Conservation (phyloP, 2,113 vertebrate species). For the Bos taurus region ARS-UCD2.0 NC_037354.1:45031501-45032000, state of each 20-base stretch:
- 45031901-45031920: neutral
- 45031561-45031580: neutral
- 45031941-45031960: neutral
- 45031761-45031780: rapidly evolving
- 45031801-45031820: rapidly evolving
- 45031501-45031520: neutral
- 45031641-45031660: neutral
- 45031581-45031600: neutral
- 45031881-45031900: neutral
- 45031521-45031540: neutral
- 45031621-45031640: neutral
- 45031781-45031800: neutral
- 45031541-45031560: neutral
- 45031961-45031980: neutral
- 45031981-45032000: neutral
- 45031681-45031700: neutral
- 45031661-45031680: neutral
- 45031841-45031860: neutral
- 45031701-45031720: neutral
- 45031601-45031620: neutral
- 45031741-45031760: rapidly evolving
- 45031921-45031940: neutral
- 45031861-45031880: neutral
- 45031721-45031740: rapidly evolving
- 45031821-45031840: rapidly evolving